phyloP scores from a whole-genome alignment of 2,113 vertebrate species.

The Phasianus colchicus region DNA sequence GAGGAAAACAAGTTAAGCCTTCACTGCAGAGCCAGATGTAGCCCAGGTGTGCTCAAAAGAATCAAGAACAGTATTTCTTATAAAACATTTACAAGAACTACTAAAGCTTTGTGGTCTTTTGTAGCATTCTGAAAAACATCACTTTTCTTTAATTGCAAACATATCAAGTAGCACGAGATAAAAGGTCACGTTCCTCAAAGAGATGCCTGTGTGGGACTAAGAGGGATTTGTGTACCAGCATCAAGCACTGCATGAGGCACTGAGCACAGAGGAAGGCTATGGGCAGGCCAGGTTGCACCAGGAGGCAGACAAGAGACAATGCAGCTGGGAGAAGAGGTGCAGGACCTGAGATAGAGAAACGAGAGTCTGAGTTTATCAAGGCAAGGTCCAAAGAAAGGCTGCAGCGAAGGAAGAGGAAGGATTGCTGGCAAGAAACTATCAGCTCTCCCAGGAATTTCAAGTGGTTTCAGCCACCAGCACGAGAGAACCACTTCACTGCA shows the following conservation, averaged over 20 bases:
- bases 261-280: neutral
- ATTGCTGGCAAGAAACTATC: neutral
- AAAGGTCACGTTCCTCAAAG: neutral
- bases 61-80: neutral
- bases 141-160: neutral
- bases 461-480: neutral
- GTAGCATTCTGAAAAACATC: neutral
- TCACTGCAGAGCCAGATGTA: conserved; percentile 10
- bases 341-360: neutral
- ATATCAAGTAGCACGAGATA: neutral
- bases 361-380: neutral
- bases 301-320: rapidly evolving
- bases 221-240: neutral
- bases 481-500: neutral
- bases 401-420: neutral
- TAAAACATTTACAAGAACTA: conserved; percentile 6
- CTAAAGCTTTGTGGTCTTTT: neutral
- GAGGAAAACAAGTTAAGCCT: neutral
- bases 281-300: rapidly evolving
- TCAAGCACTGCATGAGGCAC: neutral
- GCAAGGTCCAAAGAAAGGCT: neutral
- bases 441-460: neutral
- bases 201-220: neutral
- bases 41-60: conserved; percentile 18
- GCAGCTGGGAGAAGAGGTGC: neutral